These are phyloP conservation scores for Diplodus puntazzo DNA, from an alignment of 2,797 vertebrate species.

Conservation along the genomic window DNA sequence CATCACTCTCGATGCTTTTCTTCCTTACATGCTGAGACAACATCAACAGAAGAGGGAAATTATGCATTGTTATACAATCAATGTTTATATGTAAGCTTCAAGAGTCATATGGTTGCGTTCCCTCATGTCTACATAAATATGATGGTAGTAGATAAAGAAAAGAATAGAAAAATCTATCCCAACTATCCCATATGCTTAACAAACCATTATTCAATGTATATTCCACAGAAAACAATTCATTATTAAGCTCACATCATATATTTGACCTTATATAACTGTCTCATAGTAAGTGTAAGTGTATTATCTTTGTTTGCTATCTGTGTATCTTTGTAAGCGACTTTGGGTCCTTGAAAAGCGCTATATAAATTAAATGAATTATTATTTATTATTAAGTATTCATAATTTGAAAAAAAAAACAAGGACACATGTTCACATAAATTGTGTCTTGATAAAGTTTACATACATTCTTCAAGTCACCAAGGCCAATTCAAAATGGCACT, in stretches of 20 bases:
- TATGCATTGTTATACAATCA: constrained; percentile 4
- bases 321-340: too few relatives aligned
- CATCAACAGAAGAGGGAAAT: constrained; percentile 20
- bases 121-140: constrained; percentile 12
- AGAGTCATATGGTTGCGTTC: background rate
- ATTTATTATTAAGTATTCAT: too few relatives aligned
- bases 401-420: too few relatives aligned
- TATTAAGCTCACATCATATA: background rate
- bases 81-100: constrained; percentile 18
- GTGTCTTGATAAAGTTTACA: background rate
- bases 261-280: background rate
- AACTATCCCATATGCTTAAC: background rate
- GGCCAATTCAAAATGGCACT: background rate
- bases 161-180: background rate
- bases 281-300: too few relatives aligned
- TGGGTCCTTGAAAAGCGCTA: too few relatives aligned
- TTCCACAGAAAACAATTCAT: background rate
- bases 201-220: background rate
- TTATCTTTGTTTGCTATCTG: too few relatives aligned
- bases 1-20: constrained; percentile 41
- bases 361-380: too few relatives aligned
- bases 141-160: constrained; percentile 4
- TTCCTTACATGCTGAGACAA: constrained; percentile 27
- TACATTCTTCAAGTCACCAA: background rate
- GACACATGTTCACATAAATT: background rate